Base-by-base conservation (phyloP, 2,113 vertebrate genomes). In the Himantopus leucocephalus region DNA sequence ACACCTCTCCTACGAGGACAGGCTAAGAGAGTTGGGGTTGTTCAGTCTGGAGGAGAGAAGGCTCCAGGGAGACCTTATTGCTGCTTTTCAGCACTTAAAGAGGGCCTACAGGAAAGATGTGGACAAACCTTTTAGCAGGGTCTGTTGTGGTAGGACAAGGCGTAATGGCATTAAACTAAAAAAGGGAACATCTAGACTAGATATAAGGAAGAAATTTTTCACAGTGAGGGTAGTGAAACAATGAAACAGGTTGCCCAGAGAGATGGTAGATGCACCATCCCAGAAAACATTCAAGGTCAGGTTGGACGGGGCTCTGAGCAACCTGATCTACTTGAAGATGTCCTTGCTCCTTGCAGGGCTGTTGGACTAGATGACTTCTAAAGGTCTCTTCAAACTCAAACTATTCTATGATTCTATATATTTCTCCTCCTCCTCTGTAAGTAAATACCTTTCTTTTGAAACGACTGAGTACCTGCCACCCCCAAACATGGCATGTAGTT, bases 391-490 rank as follows among this genome's bases (percentile, higher is more conserved):
- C 35, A 26, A 63, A 39, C 60, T 24, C 35, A 63, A 63, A 39
- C 26, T 27, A 18, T 63, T 27, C 35, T 39, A 62, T 62, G 60
- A 62, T 39, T 62, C 60, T 29, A 63, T 29, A 64, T 41, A 41
- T 63, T 60, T 19, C 8, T 56, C 14, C 34, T 62, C 24, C n/a
- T 47, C 8, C 34, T 83, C 67, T 63, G 5, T n/a, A 68, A 68
- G 15, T 23, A 39, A 74, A 30, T 5, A 48, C 8, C 9, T 39
- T 66, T 80, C 10, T 35, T 91, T 77, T 53, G 80, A 71, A 63
- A 82, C 0, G 0, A 53, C 1, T 48, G 52, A 41, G 12, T 16
- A 34, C 22, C 37, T 82, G 30, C 29, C 30, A 63, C 9, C 8
- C 15, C 16, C 17, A 78, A 48, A 37, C 11, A 3, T 1, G 16